Evolutionary conservation across 2,888 invertebrate genomes (phyloP), one percentile per base, ranked within the genome.

Genomic region (Oligia fasciuncula): DNA sequence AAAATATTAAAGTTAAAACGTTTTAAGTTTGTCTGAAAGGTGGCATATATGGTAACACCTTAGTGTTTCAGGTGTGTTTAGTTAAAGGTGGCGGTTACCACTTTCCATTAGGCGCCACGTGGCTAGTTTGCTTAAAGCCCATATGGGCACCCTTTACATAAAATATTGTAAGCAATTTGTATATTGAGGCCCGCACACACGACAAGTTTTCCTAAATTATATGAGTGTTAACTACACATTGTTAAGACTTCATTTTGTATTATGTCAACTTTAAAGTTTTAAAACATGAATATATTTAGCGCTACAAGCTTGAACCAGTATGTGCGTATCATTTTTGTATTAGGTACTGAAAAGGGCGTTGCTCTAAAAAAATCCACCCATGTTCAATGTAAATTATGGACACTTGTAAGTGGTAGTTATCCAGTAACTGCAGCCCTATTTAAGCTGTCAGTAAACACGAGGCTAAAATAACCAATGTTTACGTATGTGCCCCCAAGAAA

Each of bases 381-480:
- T 60, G 66, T 77, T 13, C 11, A 62, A 14, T 46, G 9, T 29
- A 63, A 57, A 63, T 65, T 77, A 83, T n/a, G n/a, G 60, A 69
- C 51, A 51, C 35, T 40, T 65, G 35, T 29, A 81, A 68, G 60
- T 77, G 29, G 35, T 57, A 68, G 17, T 2, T 67, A 82, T 63
- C 2, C 46, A 11, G 46, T 71, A 78, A 67, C 23, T 83, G 79
- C 83, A 60, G 65, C 51, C 70, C 14, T 54, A 60, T 71, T 83
- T 54, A 67, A 62, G 60, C 60, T 54, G 83, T 83, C 83, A 46
- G 60, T 46, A 68, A 65, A 80, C 29, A 69, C n/a, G 63, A 57
- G 0, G n/a, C 17, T 84, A 14, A 60, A 82, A 73, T 74, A 82
- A 69, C 73, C 60, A 67, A 46, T 84, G 80, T 74, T 65, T 74